A percentile compares a stretch with the other conserved stretches of the same genome.
Conservation (phyloP, 1,140 invertebrate genomes). For the Calycopis cecrops region DNA sequence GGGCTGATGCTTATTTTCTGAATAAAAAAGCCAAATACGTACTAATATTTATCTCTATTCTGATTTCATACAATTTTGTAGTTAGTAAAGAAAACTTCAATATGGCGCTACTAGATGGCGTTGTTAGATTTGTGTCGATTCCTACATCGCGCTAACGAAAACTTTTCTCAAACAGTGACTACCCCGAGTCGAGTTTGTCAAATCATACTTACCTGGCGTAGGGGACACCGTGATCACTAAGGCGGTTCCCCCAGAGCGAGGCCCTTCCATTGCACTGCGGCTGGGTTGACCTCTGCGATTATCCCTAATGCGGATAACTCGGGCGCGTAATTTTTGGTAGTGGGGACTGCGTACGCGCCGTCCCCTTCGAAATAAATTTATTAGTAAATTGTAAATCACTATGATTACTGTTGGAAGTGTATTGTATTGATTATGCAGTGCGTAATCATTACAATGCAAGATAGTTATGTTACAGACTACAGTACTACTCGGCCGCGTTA, state of each 20-base stretch:
- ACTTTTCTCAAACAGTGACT: background rate
- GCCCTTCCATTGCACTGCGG: constrained; percentile 33
- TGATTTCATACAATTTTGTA: too few species aligned
- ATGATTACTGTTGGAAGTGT: too few species aligned
- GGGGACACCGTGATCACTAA: constrained; percentile 18
- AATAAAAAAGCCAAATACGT: too few species aligned
- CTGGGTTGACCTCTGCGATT: constrained; percentile 38
- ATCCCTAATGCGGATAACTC: constrained; percentile 42
- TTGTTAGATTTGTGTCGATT: background rate
- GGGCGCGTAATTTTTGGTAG: constrained; percentile 41
- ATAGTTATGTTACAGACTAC: too few species aligned
- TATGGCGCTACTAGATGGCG: background rate
- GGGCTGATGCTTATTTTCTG: too few species aligned
- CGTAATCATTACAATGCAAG: too few species aligned
- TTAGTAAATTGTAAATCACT: too few species aligned
- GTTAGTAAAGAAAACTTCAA: too few species aligned
- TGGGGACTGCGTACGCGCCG: constrained; percentile 43
- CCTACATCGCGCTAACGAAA: background rate
- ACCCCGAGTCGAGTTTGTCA: background rate
- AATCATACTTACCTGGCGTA: constrained; percentile 21
- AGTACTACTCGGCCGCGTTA: too few species aligned
- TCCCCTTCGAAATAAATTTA: constrained; percentile 25
- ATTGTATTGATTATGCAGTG: too few species aligned
- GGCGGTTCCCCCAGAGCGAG: constrained; percentile 21
- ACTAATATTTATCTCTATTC: too few species aligned